Base-by-base conservation (phyloP, 1,140 invertebrate species). In the Pseudomyrmex flavicornis region DNA sequence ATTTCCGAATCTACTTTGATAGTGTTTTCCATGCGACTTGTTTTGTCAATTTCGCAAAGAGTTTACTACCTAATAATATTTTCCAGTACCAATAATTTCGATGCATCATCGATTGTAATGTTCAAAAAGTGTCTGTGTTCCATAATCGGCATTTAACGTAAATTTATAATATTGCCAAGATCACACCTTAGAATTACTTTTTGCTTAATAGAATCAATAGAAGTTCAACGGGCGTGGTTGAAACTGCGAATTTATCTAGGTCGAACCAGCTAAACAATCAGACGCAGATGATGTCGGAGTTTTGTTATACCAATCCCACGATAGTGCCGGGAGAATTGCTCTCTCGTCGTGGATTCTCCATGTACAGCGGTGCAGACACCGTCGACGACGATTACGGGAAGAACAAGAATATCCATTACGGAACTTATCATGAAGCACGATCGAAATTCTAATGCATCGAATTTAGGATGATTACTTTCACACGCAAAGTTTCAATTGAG, bases 271-370 rank as follows among this genome's bases (percentile, higher is more conserved):
- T 93, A 61, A 85, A 84, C 52, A 90, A 75, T 9, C 93, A 93
- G 66, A 83, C 90, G 15, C 91, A 89, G 35, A 93, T 92, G 92
- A 93, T 93, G 92, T 77, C 91, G 0, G 92, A 93, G 61, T 93
- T 93, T 88, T 93, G 93, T 88, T 93, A 93, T 69, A 91, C 92
- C 52, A 93, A 93, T 91, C 93, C 93, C 1, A 91, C 88, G 44
- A 93, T 93, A 26, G 91, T 93, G 0, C 93, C 93, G 13, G 93
- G 93, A 0, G 93, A 93, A 77, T 88, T 92, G 59, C 80, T 93
- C 22, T 92, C 93, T 9, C 89, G 93, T 35, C 90, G 93, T 17
- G 93, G 93, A 44, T 93, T 92, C 35, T 93, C 93, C 2, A 93
- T 93, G 92, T 93, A 93, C 83, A 91, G 88, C 62, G 92, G 93